Evolutionary conservation across 2,797 vertebrate species (phyloP), one percentile per base, ranked within the genome.

Genomic region (Coracias cyanogaster): DNA sequence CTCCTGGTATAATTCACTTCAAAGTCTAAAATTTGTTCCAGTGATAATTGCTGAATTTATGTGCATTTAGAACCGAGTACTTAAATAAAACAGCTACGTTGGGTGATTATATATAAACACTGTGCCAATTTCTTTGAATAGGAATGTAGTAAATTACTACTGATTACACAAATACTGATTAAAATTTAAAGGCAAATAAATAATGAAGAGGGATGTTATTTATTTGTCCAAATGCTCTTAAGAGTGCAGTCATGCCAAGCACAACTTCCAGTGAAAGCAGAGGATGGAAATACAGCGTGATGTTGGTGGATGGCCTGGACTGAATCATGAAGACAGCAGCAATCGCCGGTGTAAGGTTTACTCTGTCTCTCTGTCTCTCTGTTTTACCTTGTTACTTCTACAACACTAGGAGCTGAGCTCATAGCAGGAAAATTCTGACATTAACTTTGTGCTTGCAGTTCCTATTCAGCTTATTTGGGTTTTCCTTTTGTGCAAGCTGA

Each of bases 161-260:
- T 91, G 95, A 97, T 96, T 97, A 97, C 90, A 96, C 83, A 96
- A 97, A 97, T 94, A 96, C 90, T 93, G 96, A 97, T 96, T 96
- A 96, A 97, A 96, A 93, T 92, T 87, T 97, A 86, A 97, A 96
- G 52, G 95, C 82, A 97, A 96, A 97, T 96, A 97, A 97, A 96
- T 96, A 97, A 95, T 3, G 77, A 95, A 95, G 83, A 95, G 70
- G 71, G 89, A 96, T 96, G 87, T 94, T 96, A 91, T 97, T 97
- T 97, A 96, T 97, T 97, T 97, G 93, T 95, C 74, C 66, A 96
- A 96, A 95, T 92, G 87, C 82, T 93, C 90, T 92, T 94, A 94
- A 93, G 85, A 96, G 86, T 62, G 57, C 45, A 83, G 76, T 39
- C 70, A 81, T 90, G 97, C 97, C 97, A 97, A 97, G 45, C 55